Conservation (phyloP, 2,797 vertebrate genomes). For the Sitta carolinensis region DNA sequence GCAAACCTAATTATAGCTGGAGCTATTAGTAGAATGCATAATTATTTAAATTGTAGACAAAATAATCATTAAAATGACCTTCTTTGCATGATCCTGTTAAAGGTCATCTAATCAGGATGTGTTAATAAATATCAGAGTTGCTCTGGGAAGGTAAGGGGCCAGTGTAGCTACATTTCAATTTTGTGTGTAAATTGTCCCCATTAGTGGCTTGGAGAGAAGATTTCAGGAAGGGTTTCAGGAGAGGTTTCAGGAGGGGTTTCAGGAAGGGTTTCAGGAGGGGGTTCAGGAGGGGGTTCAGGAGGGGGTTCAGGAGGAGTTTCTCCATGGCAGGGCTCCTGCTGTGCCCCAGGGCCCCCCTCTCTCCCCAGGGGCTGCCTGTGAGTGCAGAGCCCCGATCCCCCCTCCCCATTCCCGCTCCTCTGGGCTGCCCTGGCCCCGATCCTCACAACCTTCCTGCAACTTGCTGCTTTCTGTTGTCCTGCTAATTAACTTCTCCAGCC, state of each 20-base stretch:
- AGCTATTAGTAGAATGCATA: slow-evolving; percentile 29
- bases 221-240: not conserved
- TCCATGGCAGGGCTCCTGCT: not conserved
- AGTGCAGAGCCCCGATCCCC: accelerated
- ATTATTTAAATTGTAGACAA: slow-evolving; percentile 63
- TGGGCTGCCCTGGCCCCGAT: not conserved
- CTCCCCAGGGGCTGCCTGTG: accelerated
- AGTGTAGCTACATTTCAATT: not conserved
- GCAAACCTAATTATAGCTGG: slow-evolving; percentile 38
- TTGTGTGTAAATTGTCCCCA: not conserved
- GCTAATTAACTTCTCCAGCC: slow-evolving; percentile 43
- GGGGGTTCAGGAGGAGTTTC: not conserved
- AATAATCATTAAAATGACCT: slow-evolving; percentile 52
- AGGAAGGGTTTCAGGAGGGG: too few species aligned
- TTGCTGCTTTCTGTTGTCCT: not conserved
- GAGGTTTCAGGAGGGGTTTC: not conserved
- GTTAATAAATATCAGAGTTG: not conserved
- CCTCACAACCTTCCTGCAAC: not conserved
- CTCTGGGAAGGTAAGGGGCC: not conserved
- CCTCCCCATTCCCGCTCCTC: accelerated
- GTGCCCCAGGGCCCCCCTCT: not conserved
- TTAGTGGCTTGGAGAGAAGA: not conserved
- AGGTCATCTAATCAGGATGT: slow-evolving; percentile 44
- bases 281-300: too few species aligned
- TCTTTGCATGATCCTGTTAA: slow-evolving; percentile 27